Conservation (phyloP, 2,888 invertebrate species). For the Drosophila phalerata region DNA sequence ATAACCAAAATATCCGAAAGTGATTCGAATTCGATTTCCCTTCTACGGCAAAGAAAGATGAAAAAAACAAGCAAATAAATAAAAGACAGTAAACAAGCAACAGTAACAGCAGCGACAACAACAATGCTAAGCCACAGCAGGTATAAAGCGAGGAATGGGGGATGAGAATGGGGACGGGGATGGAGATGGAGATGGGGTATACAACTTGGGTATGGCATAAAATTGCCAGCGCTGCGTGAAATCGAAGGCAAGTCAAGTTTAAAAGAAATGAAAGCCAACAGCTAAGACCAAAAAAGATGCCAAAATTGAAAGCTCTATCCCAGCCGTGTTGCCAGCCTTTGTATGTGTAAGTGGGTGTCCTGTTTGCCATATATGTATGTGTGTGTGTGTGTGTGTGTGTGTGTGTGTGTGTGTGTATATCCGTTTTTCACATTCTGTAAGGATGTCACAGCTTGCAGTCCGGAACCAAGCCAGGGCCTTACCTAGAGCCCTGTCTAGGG, state of each 20-base stretch:
- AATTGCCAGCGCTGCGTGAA: slow-evolving; percentile 79
- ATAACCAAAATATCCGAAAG: slow-evolving; percentile 84
- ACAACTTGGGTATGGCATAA: slow-evolving; percentile 56
- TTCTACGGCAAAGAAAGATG: slow-evolving; percentile 28
- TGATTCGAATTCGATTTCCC: slow-evolving; percentile 85
- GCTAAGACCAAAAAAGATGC: slow-evolving; percentile 74
- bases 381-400: slow-evolving; percentile 33
- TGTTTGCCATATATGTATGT: slow-evolving; percentile 19
- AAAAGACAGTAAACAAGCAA: slow-evolving; percentile 67
- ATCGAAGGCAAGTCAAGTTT: slow-evolving; percentile 72
- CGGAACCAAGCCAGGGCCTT: slow-evolving; percentile 53
- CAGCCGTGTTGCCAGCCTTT: slow-evolving; percentile 30
- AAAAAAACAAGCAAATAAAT: slow-evolving; percentile 63
- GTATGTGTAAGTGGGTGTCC: slow-evolving; percentile 35
- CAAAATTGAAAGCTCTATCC: slow-evolving; percentile 71
- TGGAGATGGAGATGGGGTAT: background rate
- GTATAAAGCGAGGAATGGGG: slow-evolving; percentile 4
- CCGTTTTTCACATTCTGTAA: slow-evolving; percentile 70
- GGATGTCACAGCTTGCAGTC: slow-evolving; percentile 76
- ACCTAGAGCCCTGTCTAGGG: slow-evolving; percentile 64
- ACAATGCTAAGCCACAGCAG: slow-evolving; percentile 56
- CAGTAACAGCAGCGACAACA: slow-evolving; percentile 55
- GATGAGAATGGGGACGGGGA: background rate
- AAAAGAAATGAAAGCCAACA: slow-evolving; percentile 72
- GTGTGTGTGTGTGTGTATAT: slow-evolving; percentile 41